Evolutionary conservation across 2,113 vertebrate species (phyloP).

Genomic region (Ia io): DNA sequence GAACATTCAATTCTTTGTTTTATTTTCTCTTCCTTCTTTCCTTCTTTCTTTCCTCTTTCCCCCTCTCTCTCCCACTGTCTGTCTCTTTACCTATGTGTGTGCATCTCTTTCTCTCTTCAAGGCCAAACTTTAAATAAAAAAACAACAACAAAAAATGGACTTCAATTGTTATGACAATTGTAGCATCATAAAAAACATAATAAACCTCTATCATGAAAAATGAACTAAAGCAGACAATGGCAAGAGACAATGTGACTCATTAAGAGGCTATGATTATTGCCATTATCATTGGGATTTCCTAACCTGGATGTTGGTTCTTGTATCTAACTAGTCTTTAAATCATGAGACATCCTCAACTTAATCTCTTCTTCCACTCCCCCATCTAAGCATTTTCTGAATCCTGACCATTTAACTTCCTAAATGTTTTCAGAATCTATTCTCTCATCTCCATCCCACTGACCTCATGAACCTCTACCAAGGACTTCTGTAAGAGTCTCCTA

Average conservation of each 20-base stretch:
- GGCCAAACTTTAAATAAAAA: background rate
- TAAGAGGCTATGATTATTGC: constrained; percentile 24
- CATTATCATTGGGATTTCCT: constrained; percentile 15
- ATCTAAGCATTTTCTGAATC: background rate
- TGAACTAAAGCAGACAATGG: constrained; percentile 39
- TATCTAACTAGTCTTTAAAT: constrained; percentile 35
- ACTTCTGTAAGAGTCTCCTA: background rate
- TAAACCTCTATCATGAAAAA: constrained; percentile 31
- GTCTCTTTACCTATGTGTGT: background rate
- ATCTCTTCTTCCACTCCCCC: background rate
- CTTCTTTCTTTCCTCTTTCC: too few species aligned
- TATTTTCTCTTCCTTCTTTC: background rate
- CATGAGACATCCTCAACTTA: background rate
- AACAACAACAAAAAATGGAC: background rate
- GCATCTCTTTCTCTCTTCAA: background rate
- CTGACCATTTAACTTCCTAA: background rate
- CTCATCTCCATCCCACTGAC: background rate
- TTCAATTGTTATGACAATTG: background rate
- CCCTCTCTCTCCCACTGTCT: too few species aligned
- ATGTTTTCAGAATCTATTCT: background rate
- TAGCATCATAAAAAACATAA: constrained; percentile 6
- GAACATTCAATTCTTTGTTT: background rate
- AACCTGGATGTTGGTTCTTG: background rate
- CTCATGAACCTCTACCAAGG: background rate
- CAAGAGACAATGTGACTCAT: constrained; percentile 26